Evolutionary conservation across 2,113 vertebrate species (phyloP), one percentile per base, ranked within the genome.

Genomic region (Neolamprologus modestus): DNA sequence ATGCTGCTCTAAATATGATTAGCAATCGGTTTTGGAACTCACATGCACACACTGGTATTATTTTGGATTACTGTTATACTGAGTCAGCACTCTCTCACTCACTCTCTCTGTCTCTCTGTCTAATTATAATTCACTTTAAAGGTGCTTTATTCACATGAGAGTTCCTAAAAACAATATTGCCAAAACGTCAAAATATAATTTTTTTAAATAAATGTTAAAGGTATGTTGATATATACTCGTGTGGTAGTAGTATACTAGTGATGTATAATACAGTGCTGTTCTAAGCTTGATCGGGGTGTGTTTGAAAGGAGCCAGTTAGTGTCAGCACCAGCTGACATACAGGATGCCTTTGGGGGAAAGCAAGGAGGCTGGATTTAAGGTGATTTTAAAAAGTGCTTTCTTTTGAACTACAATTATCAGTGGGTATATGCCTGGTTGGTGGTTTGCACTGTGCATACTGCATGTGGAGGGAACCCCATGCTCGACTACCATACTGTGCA

Each of bases 21-120:
- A 81, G 14, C 61, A 12, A 9, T 9, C 35, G 19, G 1, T 31
- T 54, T 40, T 21, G 76, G 1, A 54, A 61, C 40, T 45, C 54
- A 26, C 54, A 26, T 33, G 12, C 54, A 73, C 53, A 71, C 54
- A 63, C 31, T 40, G 21, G 16, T 12, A 79, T 81, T 66, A 79
- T 52, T 76, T 24, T 45, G 88, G 84, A 86, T 90, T 92, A 90
- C 17, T 86, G 66, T 84, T 86, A 82, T 82, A 82, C 55, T 8
- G 17, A 52, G 31, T 55, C 79, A 88, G 86, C 87, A 57, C 71
- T 53, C 40, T 42, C 61, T 66, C 79, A 8, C 40, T 57, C 61
- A 40, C 21, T 24, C 5, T 19, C 5, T 55, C 50, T 45, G 26
- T 78, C 31, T 47, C 40, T 28, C 21, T 73, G 0, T 73, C 21